Percentiles rank a stretch among this genome's conserved stretches.
Conservation (phyloP, 2,797 vertebrate genomes). For the Anas bernieri region DNA sequence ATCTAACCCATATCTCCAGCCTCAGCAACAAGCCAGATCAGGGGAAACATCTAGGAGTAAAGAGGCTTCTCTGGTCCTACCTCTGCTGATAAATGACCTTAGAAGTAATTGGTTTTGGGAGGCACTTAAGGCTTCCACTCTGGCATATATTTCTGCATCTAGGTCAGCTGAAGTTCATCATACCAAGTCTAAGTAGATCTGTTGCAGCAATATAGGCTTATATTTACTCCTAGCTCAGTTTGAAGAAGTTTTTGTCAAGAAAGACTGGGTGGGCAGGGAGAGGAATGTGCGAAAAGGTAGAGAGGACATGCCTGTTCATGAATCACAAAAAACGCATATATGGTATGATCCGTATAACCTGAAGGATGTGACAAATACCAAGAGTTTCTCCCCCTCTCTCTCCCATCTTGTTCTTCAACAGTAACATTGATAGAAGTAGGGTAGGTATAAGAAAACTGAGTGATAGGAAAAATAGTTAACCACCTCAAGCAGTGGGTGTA, state of each 20-base stretch:
- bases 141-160: neutral
- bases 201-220: neutral
- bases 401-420: neutral
- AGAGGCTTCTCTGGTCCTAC: neutral
- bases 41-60: rapidly evolving
- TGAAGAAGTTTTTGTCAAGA: neutral
- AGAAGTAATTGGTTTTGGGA: neutral
- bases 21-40: neutral
- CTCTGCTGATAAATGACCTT: neutral
- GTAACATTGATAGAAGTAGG: neutral
- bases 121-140: neutral
- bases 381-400: neutral
- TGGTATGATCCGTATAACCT: neutral
- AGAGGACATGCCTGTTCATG: rapidly evolving
- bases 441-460: neutral
- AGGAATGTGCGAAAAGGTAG: neutral
- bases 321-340: neutral
- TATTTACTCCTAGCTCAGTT: neutral
- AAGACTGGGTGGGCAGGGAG: neutral
- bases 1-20: neutral
- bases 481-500: neutral
- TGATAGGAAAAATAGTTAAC: neutral
- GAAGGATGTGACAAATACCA: neutral
- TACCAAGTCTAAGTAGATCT: neutral
- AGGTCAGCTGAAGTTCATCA: neutral